Percentiles rank a stretch among this genome's conserved stretches.
phyloP scores from a whole-genome alignment of 1,140 invertebrate species.

The Agraylea sexmaculata region DNA sequence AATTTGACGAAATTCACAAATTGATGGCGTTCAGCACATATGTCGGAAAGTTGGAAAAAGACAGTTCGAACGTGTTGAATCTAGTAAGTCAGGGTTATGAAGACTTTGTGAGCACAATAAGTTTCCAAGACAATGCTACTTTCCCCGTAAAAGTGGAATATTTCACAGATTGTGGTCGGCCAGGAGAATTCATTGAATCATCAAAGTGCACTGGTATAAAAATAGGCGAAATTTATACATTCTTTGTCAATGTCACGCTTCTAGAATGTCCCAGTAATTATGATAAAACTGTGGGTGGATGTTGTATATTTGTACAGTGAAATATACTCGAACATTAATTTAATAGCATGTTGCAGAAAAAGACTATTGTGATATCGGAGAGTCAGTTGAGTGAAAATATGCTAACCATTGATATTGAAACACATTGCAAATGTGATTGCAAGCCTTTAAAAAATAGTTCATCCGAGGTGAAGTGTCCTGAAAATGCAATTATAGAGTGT shows the following conservation, averaged over 20 bases:
- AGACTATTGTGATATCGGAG: constrained; percentile 36
- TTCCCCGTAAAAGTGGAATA: constrained; percentile 40
- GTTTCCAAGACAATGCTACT: constrained; percentile 41
- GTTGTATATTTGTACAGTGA: neutral
- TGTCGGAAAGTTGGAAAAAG: constrained; percentile 42
- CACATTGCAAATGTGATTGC: constrained; percentile 37
- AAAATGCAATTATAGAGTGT: constrained; percentile 41
- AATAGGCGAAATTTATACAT: constrained; percentile 42
- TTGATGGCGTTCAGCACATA: constrained; percentile 43
- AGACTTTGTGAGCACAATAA: constrained; percentile 42
- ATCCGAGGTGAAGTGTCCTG: constrained; percentile 27
- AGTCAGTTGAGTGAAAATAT: constrained; percentile 38
- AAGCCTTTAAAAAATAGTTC: constrained; percentile 21
- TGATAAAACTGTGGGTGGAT: constrained; percentile 20
- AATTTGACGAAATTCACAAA: constrained; percentile 41
- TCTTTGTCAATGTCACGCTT: constrained; percentile 43
- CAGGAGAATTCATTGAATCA: constrained; percentile 30
- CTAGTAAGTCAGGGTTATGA: constrained; percentile 46
- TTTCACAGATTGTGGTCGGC: constrained; percentile 42
- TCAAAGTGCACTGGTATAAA: constrained; percentile 42
- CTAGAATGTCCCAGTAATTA: constrained; percentile 36
- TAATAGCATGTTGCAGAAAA: constrained; percentile 18
- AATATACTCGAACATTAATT: neutral
- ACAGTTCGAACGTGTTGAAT: constrained; percentile 50
- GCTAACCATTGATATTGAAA: constrained; percentile 34